Evolutionary conservation across 1,140 invertebrate genomes (phyloP), one percentile per base, ranked within the genome.

Genomic region (Euwallacea similis): DNA sequence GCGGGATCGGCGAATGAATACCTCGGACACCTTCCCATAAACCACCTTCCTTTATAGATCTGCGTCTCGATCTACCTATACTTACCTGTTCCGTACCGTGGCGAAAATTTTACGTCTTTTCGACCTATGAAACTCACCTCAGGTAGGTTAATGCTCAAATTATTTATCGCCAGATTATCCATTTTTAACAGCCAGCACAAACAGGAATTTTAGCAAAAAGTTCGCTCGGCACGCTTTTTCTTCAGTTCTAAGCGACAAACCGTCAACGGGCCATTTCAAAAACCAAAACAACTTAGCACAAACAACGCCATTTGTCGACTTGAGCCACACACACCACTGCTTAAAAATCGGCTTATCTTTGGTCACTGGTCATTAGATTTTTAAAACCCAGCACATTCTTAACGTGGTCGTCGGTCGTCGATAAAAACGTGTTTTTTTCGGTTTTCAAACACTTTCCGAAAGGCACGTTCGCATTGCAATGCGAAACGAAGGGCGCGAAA

Each of bases 141-240:
- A 69, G 76, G 74, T 64, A 76, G 53, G 72, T 73, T 74, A 10
- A 69, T 61, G 15, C 71, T 68, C 9, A 77, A 58, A 67, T 76
- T 77, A 53, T 77, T 77, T 42, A 74, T 75, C 6, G 76, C 69
- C 9, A 77, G 60, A 70, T 75, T 77, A 76, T 77, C 76, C 76
- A 77, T 77, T 44, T 69, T 59, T 61, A 13, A 43, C 54, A 56
- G 16, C 16, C n/a, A 16, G 15, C 42, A 13, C 60, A 63, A 63
- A 63, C 44, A 63, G n/a, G 7, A 63, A 11, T 60, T 60, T 13
- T 11, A 60, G 42, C 21, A 50, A 50, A n/a, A 50, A 50, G 46
- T 50, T 50, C 13, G 13, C 46, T 50, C 46, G 6, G 6, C 9
- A 7, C 46, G 9, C 9, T 50, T 11, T 50, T 7, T 50, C 46